Evolutionary conservation across 2,888 invertebrate genomes (phyloP), one percentile per base, ranked within the genome.

Genomic region (Drosophila testacea): DNA sequence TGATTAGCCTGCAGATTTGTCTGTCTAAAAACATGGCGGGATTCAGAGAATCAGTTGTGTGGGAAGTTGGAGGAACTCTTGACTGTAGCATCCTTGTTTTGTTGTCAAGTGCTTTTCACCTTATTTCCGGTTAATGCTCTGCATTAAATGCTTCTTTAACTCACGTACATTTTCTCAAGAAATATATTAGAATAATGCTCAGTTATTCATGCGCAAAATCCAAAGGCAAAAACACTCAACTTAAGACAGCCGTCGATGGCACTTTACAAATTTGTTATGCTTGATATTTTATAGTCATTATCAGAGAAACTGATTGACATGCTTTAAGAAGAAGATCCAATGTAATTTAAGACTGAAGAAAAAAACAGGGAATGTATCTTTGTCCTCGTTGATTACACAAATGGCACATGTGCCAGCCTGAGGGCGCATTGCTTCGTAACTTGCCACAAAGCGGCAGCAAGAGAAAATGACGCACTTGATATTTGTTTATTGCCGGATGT

Each of bases 211-310:
- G 74, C 75, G 59, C 2, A 34, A 66, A 72, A 50, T 51, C 27
- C 41, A 50, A 65, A 73, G 64, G 44, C 46, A 7, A 73, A 69
- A 73, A 65, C 69, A 69, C 78, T 78, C 57, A 54, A 38, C 42
- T 4, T 10, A 51, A 50, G 30, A 38, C 16, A 39, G 16, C 56
- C 30, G 4, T 30, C 39, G 6, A 36, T 13, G 36, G 36, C 57
- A 59, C 42, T 77, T 64, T 30, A 38, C 16, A 38, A 38, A 65
- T 57, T 63, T 63, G n/a, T 9, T 11, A 36, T 13, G 11, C 28
- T 54, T 28, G 16, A 13, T 44, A 13, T 46, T 57, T 28, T 5
- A 30, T 3, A 27, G 11, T 52, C 28, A 22, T 28, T 30, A 50
- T 48, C 13, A 11, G 11, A 11, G 6, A 3, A 22, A 27, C 10